These are phyloP conservation scores for Alouatta palliata DNA, from an alignment of 2,113 vertebrate genomes.

Conservation along the genomic window DNA sequence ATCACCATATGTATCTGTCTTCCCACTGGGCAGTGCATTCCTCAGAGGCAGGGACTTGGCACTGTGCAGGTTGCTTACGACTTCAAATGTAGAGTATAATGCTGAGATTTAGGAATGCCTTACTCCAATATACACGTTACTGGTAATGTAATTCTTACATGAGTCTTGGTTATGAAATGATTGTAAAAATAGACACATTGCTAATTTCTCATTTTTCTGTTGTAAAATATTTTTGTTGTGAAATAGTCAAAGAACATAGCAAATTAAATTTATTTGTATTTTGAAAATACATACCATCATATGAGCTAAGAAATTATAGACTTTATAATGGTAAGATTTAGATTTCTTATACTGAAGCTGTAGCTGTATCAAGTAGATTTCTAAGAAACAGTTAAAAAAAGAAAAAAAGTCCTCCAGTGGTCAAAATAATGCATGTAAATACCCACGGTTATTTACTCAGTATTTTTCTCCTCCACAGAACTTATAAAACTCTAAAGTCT, in stretches of 20 bases:
- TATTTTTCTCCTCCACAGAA: neutral
- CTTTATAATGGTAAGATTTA: neutral
- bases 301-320: neutral
- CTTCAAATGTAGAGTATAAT: neutral
- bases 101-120: neutral
- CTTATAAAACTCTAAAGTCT: conserved; percentile 25
- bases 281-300: neutral
- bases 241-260: conserved; percentile 16
- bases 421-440: conserved; percentile 54
- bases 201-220: neutral
- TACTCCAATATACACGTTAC: neutral
- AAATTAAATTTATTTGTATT: neutral
- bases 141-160: neutral
- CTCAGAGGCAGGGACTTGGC: neutral
- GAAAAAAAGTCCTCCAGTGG: conserved; percentile 50
- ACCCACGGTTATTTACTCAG: neutral
- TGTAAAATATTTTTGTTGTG: neutral
- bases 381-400: conserved; percentile 40
- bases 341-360: neutral
- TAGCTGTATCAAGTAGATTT: conserved; percentile 2
- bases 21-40: neutral
- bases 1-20: neutral
- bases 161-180: neutral
- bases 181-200: neutral
- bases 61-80: neutral